A percentile compares a stretch with the other conserved stretches of the same genome.
phyloP scores from a whole-genome alignment of 2,888 invertebrate genomes.

The Desoria tigrina region DNA sequence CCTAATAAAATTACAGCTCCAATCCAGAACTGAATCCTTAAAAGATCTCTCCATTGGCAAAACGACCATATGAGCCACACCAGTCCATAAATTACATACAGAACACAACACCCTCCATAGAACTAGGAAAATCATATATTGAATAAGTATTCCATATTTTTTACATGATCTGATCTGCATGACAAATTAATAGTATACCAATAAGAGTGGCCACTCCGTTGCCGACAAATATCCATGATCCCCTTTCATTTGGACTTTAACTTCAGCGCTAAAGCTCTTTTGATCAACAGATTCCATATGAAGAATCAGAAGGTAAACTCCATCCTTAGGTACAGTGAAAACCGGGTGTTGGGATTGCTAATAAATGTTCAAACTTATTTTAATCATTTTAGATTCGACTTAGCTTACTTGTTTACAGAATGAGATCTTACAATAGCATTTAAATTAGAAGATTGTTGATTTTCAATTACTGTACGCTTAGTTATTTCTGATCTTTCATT shows the following conservation, averaged over 20 bases:
- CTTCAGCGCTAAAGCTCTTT: constrained; percentile 62
- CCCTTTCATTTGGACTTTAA: constrained; percentile 72
- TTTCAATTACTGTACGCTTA: no score
- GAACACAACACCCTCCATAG: constrained; percentile 84
- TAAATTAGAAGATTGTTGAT: no score
- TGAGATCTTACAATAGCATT: no score
- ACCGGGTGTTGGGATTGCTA: constrained; percentile 60
- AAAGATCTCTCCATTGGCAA: constrained; percentile 84
- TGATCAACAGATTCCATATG: constrained; percentile 57
- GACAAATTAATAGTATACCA: no score
- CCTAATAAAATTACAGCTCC: constrained; percentile 86
- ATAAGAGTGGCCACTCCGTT: constrained; percentile 82
- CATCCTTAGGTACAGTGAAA: constrained; percentile 67
- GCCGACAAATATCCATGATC: constrained; percentile 83
- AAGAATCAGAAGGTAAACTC: constrained; percentile 69
- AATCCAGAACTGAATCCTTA: constrained; percentile 94
- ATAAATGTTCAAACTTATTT: constrained; percentile 3
- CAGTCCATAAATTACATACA: constrained; percentile 79
- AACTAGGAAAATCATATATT: constrained; percentile 63
- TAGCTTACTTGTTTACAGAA: no score
- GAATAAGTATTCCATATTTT: constrained; percentile 6
- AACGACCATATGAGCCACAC: constrained; percentile 82
- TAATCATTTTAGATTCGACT: background rate
- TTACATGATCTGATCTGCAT: background rate
- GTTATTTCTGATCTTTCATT: no score